Evolutionary conservation across 2,888 invertebrate species (phyloP).

Genomic region (Ellobium chinense): DNA sequence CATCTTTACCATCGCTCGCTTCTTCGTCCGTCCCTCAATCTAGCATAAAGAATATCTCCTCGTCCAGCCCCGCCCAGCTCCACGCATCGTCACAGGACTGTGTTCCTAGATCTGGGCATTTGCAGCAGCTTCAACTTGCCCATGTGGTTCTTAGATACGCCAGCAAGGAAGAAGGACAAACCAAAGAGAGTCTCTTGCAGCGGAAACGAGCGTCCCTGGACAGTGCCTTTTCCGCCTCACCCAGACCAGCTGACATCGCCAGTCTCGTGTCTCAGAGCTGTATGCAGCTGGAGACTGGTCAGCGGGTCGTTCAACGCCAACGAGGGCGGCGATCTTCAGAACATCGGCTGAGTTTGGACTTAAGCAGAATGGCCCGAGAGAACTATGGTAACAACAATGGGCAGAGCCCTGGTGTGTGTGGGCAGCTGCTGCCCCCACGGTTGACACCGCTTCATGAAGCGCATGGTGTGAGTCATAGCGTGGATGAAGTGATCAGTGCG

Average conservation of each 20-base stretch:
- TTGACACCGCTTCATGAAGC: constrained; percentile 8
- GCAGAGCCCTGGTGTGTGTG: not conserved
- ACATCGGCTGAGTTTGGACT: constrained; percentile 28
- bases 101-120: too few species aligned
- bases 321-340: not conserved
- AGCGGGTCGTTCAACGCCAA: not conserved
- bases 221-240: not conserved
- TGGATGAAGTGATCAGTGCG: not conserved
- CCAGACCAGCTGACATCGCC: not conserved
- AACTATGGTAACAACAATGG: not conserved
- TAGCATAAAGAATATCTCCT: not conserved
- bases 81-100: not conserved
- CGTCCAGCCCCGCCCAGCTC: not conserved
- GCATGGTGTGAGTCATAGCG: not conserved
- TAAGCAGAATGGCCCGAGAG: not conserved
- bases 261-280: not conserved
- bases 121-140: not conserved
- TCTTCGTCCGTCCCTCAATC: not conserved
- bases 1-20: not conserved
- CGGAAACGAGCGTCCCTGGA: not conserved
- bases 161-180: not conserved
- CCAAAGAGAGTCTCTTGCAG: not conserved
- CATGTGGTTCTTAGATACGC: not conserved
- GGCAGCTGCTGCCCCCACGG: not conserved
- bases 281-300: constrained; percentile 29